phyloP scores from a whole-genome alignment of 2,797 vertebrate genomes.

The Tarsius wallacei region DNA sequence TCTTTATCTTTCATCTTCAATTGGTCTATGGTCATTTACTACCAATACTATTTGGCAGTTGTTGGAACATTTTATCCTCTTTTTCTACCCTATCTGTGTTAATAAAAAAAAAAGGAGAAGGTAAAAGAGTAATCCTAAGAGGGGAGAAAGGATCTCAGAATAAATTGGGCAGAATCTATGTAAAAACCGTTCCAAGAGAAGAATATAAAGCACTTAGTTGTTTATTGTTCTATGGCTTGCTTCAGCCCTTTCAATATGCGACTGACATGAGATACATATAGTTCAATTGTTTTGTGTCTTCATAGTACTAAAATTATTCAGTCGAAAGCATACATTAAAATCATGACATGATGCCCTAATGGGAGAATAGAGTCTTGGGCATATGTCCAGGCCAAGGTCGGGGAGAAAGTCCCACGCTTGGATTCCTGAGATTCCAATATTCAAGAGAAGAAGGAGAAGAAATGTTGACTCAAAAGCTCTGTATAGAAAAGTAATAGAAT shows the following conservation, averaged over 20 bases:
- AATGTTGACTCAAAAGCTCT: neutral
- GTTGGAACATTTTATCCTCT: neutral
- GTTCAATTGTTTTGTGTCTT: conserved; percentile 85
- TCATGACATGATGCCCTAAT: conserved; percentile 69
- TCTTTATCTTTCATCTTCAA: conserved; percentile 37
- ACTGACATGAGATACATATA: conserved; percentile 84
- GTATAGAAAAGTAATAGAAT: neutral
- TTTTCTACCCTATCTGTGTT: neutral
- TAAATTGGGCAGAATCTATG: conserved; percentile 64
- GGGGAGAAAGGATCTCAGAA: conserved; percentile 55
- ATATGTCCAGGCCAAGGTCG: conserved; percentile 78
- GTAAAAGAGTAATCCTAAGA: conserved; percentile 5
- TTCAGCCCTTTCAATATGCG: conserved; percentile 81
- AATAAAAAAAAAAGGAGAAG: conserved; percentile 64
- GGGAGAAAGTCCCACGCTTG: conserved; percentile 66
- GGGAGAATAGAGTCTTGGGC: conserved; percentile 75
- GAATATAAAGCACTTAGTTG: conserved; percentile 88
- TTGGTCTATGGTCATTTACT: neutral
- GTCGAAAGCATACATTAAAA: conserved; percentile 83
- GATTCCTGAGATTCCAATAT: conserved; percentile 65
- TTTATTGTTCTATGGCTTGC: conserved; percentile 86
- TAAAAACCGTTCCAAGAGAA: conserved; percentile 71
- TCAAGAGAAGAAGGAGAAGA: neutral
- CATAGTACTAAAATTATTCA: conserved; percentile 84
- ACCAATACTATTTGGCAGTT: neutral